Evolutionary conservation across 2,888 invertebrate genomes (phyloP).

Genomic region (Pterostichus niger): DNA sequence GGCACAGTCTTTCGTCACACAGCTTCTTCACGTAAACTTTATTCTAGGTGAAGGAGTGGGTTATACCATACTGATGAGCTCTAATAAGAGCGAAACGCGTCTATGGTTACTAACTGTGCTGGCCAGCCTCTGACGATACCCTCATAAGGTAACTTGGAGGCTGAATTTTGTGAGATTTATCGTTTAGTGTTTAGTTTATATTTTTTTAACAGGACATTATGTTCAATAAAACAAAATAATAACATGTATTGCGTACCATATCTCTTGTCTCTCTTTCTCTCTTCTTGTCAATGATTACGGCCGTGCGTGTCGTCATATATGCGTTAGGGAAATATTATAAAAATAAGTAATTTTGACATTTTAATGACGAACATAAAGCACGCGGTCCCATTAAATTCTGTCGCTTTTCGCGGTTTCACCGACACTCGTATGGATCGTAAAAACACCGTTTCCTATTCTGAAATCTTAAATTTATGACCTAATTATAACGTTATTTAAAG

Average conservation of each 20-base stretch:
- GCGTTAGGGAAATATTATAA: slow-evolving; percentile 36
- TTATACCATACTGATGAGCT: too few relatives aligned
- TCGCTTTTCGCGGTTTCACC: slow-evolving; percentile 10
- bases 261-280: not conserved
- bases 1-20: too few relatives aligned
- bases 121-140: too few relatives aligned
- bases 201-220: too few relatives aligned
- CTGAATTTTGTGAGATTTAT: too few relatives aligned
- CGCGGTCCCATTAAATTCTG: slow-evolving; percentile 41
- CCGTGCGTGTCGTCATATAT: slow-evolving; percentile 1
- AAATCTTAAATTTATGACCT: slow-evolving; percentile 50
- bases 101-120: too few relatives aligned
- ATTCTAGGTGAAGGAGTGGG: too few relatives aligned
- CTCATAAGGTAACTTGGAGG: too few relatives aligned
- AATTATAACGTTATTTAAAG: slow-evolving; percentile 49
- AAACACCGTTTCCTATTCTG: slow-evolving; percentile 45
- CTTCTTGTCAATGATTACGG: not conserved
- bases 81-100: too few relatives aligned
- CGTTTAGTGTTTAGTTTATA: too few relatives aligned
- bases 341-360: slow-evolving; percentile 54
- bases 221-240: not conserved
- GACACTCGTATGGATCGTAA: slow-evolving; percentile 43
- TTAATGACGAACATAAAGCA: slow-evolving; percentile 36
- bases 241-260: not conserved
- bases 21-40: too few relatives aligned